phyloP scores from a whole-genome alignment of 2,888 invertebrate genomes.

The Argynnis bischoffii region DNA sequence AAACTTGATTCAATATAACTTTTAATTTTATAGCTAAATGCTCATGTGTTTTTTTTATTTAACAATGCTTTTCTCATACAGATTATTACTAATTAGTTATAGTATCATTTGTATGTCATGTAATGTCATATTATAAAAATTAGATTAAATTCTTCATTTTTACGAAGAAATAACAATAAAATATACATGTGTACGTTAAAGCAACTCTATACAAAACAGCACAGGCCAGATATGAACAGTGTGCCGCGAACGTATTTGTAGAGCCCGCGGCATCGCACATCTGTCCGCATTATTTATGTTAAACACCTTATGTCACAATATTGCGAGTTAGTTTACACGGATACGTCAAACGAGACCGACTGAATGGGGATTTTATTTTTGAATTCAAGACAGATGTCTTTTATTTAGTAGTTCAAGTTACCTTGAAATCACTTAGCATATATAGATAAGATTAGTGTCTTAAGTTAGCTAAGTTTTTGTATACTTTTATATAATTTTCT shows the following conservation, averaged over 20 bases:
- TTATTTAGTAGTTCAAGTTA: neutral
- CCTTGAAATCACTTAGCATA: too few relatives aligned
- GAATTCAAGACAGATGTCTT: constrained; percentile 43
- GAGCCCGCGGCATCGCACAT: constrained; percentile 77
- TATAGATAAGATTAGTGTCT: too few relatives aligned
- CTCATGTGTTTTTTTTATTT: too few relatives aligned
- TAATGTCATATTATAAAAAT: too few relatives aligned
- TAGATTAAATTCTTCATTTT: too few relatives aligned
- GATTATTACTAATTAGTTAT: too few relatives aligned
- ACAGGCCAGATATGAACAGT: constrained; percentile 60
- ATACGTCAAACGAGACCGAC: constrained; percentile 54
- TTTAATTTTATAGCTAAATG: too few relatives aligned
- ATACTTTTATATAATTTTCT: too few relatives aligned
- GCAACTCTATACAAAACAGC: constrained; percentile 56
- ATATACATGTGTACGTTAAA: constrained; percentile 41
- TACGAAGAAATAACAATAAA: neutral
- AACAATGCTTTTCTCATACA: too few relatives aligned
- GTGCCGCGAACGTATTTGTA: constrained; percentile 74
- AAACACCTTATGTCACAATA: constrained; percentile 83
- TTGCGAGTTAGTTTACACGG: constrained; percentile 70
- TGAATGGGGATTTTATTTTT: constrained; percentile 66
- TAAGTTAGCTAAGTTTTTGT: too few relatives aligned
- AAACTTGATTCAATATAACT: too few relatives aligned
- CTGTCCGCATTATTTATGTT: constrained; percentile 82
- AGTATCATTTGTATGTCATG: too few relatives aligned